Base-by-base conservation (phyloP, 2,797 vertebrate species). In the Gallinago solitaria region DNA sequence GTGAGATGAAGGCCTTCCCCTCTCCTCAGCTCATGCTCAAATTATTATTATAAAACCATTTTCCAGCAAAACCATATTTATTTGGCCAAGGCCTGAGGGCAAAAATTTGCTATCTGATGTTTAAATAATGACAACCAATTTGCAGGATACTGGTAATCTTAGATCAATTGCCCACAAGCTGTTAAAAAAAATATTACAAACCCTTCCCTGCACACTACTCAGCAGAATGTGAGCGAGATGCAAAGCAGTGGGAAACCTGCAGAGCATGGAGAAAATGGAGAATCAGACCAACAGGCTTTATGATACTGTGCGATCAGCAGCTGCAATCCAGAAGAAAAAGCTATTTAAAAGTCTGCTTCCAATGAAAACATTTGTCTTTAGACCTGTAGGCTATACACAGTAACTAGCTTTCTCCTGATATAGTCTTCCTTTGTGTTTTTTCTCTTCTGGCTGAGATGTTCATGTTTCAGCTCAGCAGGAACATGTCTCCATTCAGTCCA, bases 81-180 rank as follows among this genome's bases (percentile, higher is more conserved):
- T 91, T 89, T 97, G 96, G 79, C 83, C 90, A 79, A 78, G 39
- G 67, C 85, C 83, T 41, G 51, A 74, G 82, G 70, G 93, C 78
- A 95, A 92, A 96, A 95, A 83, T 45, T 95, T 80, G 74, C 77
- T 94, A 50, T 90, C 79, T 87, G 76, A 75, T 71, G 92, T 93
- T 97, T 95, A 97, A 97, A 93, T 91, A 95, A 89, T 89, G 80
- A 93, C 94, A 95, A 81, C 57, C 78, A 89, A 95, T 96, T 96
- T 96, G 75, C 86, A 89, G 87, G 94, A 83, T 70, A 83, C 57
- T 56, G 88, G 67, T 92, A 95, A 94, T 91, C 71, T 95, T 70
- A 91, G 70, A 64, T 78, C 83, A 87, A 82, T 50, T 82, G 86
- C 83, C 84, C 92, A 87, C 35, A 41, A 89, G 83, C 91, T 70